Evolutionary conservation across 2,888 invertebrate genomes (phyloP).

Genomic region (Choristoneura rosaceana): DNA sequence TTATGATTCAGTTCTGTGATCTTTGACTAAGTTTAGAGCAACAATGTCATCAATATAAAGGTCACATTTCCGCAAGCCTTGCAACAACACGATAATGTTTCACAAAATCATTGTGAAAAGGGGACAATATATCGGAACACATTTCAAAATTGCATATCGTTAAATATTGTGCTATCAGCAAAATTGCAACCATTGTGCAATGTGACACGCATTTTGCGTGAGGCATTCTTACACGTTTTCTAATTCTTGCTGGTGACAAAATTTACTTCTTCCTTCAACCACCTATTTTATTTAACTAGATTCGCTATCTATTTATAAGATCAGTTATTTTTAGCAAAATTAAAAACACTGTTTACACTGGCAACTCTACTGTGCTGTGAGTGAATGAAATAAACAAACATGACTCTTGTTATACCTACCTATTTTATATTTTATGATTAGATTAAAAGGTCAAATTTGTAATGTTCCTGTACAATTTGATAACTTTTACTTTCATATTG

Average conservation of each 20-base stretch:
- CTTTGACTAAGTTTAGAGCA: too few relatives aligned
- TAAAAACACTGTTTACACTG: too few relatives aligned
- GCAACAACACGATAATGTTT: neutral
- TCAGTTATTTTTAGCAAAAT: too few relatives aligned
- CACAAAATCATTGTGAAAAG: constrained; percentile 7
- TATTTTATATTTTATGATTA: too few relatives aligned
- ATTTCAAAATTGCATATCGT: constrained; percentile 1
- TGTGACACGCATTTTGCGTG: neutral
- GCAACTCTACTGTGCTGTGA: too few relatives aligned
- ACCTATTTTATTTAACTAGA: too few relatives aligned
- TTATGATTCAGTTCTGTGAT: too few relatives aligned
- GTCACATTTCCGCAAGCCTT: constrained; percentile 8
- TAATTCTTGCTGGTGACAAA: neutral
- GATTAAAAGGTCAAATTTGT: too few relatives aligned
- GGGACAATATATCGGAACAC: neutral
- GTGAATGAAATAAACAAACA: too few relatives aligned
- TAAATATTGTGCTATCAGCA: neutral
- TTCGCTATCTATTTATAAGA: neutral
- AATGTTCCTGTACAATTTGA: too few relatives aligned
- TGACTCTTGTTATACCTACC: too few relatives aligned
- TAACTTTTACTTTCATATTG: too few relatives aligned
- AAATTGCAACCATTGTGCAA: neutral
- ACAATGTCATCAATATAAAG: constrained; percentile 9
- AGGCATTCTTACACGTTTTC: neutral
- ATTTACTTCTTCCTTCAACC: neutral